Conservation (phyloP, 2,797 vertebrate species). For the Falco naumanni region DNA sequence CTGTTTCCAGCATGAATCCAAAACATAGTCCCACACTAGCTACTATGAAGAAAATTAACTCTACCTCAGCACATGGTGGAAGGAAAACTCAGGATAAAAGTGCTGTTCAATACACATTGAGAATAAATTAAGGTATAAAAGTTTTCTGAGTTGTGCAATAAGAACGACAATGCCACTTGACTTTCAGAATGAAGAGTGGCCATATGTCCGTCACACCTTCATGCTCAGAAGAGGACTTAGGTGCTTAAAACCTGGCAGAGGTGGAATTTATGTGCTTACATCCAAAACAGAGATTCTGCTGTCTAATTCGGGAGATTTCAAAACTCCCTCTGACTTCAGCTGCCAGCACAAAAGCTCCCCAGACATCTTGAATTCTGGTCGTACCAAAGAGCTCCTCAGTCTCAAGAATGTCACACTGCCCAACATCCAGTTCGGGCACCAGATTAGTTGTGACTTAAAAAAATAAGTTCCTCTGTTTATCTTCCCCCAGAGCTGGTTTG, state of each 20-base stretch:
- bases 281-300: background rate
- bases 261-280: background rate
- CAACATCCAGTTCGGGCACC: background rate
- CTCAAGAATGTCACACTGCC: background rate
- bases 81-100: constrained; percentile 11
- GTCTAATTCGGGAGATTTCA: background rate
- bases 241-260: background rate
- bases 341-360: background rate
- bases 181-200: background rate
- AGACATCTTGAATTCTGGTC: background rate
- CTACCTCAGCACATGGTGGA: background rate
- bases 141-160: background rate
- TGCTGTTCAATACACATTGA: background rate
- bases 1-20: no score
- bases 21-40: no score
- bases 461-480: background rate
- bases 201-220: background rate
- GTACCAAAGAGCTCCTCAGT: background rate
- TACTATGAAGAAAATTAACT: no score
- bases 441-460: background rate
- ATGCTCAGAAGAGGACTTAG: background rate
- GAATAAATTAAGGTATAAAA: constrained; percentile 6
- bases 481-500: background rate
- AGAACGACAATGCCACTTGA: background rate
- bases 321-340: background rate